Evolutionary conservation across 2,888 invertebrate genomes (phyloP).

Genomic region (Mythimna albipuncta): DNA sequence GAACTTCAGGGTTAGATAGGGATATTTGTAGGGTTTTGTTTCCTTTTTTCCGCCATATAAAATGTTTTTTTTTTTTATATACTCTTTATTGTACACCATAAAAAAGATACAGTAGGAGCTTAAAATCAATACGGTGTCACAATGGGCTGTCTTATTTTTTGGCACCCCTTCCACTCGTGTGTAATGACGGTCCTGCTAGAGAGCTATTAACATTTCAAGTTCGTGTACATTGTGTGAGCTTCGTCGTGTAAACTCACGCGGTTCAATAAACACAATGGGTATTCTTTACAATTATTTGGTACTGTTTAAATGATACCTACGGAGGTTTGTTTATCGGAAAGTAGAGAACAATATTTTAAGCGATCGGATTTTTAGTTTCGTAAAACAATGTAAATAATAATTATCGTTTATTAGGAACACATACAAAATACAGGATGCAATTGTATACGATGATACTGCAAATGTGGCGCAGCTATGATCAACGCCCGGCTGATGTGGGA

Average conservation of each 20-base stretch:
- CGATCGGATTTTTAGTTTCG: neutral
- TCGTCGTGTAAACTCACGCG: constrained; percentile 26
- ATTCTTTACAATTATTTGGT: constrained; percentile 12
- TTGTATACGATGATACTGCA: no score
- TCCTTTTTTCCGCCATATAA: no score
- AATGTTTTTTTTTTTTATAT: no score
- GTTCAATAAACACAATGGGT: constrained; percentile 26
- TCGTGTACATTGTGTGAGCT: constrained; percentile 45
- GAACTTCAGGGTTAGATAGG: neutral
- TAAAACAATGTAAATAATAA: no score
- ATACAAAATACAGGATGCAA: no score
- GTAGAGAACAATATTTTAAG: neutral
- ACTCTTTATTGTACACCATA: no score
- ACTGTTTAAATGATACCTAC: neutral
- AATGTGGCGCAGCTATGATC: no score
- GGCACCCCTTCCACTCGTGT: neutral
- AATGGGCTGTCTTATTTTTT: neutral
- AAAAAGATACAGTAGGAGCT: no score
- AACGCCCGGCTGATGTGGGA: no score
- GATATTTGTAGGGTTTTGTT: neutral
- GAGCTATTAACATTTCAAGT: constrained; percentile 39
- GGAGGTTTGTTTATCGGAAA: neutral
- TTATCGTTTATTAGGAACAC: no score
- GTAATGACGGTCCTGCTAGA: constrained; percentile 2
- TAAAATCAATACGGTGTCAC: no score